Conservation (phyloP, 1,140 invertebrate genomes). For the Drosophila athabasca region DNA sequence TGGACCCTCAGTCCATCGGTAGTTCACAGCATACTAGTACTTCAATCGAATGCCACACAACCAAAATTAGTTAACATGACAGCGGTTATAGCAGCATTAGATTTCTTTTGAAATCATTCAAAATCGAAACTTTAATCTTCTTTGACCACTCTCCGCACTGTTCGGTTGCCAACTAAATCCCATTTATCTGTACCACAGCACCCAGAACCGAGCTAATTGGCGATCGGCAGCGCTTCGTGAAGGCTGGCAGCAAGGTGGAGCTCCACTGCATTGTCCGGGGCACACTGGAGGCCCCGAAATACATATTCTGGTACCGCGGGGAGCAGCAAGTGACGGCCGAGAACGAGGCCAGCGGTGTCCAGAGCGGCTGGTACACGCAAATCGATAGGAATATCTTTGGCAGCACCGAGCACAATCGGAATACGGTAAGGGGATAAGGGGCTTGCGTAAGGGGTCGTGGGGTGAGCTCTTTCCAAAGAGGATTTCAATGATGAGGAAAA, state of each 20-base stretch:
- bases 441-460: background rate
- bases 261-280: constrained; percentile 86
- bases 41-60: too few species aligned
- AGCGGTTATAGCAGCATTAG: too few species aligned
- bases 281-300: constrained; percentile 85
- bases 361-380: constrained; percentile 69
- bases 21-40: background rate
- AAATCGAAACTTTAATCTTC: background rate
- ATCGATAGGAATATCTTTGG: constrained; percentile 74
- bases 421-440: constrained; percentile 49
- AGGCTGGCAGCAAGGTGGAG: constrained; percentile 86
- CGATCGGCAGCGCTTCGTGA: constrained; percentile 86
- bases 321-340: constrained; percentile 85
- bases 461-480: background rate
- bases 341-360: constrained; percentile 49
- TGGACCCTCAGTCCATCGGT: too few species aligned
- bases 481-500: background rate
- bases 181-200: constrained; percentile 72
- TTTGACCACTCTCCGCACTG: background rate
- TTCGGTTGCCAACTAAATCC: too few species aligned
- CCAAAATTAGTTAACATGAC: too few species aligned
- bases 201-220: constrained; percentile 86
- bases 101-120: too few species aligned
- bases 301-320: constrained; percentile 87
- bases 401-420: constrained; percentile 66